phyloP scores from a whole-genome alignment of 2,797 vertebrate species.

The Catamblyrhynchus diadema region DNA sequence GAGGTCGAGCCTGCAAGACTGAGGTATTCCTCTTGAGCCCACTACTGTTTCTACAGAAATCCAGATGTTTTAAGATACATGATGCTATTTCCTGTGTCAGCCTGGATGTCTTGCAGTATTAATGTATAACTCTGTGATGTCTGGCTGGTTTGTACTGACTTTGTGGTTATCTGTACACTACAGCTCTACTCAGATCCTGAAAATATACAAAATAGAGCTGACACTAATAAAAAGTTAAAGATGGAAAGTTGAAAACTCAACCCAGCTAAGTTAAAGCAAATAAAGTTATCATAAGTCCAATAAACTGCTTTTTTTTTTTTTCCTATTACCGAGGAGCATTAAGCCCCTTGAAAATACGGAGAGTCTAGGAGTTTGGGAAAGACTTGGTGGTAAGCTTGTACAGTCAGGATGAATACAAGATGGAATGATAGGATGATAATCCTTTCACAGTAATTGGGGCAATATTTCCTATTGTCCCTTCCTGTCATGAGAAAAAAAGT shows the following conservation, averaged over 20 bases:
- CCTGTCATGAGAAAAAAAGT: not conserved
- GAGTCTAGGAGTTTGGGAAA: not conserved
- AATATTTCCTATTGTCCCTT: rapidly evolving
- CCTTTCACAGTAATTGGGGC: not conserved
- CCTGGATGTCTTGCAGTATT: not conserved
- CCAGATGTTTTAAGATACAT: not conserved
- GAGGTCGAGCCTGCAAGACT: not conserved
- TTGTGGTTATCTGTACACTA: not conserved
- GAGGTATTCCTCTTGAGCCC: not conserved
- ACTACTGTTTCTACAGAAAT: not conserved
- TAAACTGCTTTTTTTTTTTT: not conserved
- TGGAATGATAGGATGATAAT: not conserved
- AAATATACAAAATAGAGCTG: not conserved
- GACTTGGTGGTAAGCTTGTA: not conserved
- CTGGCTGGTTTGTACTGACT: not conserved
- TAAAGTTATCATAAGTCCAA: not conserved
- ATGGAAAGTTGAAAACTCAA: not conserved
- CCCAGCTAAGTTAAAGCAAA: not conserved
- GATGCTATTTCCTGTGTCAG: not conserved
- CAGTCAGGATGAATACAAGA: not conserved
- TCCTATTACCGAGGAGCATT: not conserved
- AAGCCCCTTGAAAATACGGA: not conserved
- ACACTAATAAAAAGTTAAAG: not conserved
- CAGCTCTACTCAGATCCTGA: not conserved
- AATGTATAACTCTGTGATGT: not conserved